Evolutionary conservation across 2,797 vertebrate species (phyloP).

Genomic region (Acanthopagrus latus): DNA sequence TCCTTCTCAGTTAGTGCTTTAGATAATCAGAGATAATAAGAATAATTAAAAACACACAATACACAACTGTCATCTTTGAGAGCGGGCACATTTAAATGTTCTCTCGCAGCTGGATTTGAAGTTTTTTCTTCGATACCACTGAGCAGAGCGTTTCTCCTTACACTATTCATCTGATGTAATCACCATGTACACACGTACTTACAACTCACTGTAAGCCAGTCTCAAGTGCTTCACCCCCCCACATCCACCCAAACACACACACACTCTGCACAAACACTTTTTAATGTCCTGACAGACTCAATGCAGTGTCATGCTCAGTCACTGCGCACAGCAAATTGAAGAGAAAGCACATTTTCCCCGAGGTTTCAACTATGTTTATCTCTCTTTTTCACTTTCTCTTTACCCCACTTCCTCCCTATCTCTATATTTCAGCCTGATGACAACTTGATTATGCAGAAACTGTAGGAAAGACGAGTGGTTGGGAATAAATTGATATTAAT

Average conservation of each 20-base stretch:
- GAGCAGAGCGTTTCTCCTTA: conserved; percentile 17
- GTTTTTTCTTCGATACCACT: conserved; percentile 26
- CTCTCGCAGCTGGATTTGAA: conserved; percentile 21
- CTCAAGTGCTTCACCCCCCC: conserved; percentile 18
- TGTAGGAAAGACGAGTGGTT: conserved; percentile 74
- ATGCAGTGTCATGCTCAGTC: conserved; percentile 55
- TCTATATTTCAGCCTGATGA: conserved; percentile 76
- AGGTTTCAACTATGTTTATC: conserved; percentile 63
- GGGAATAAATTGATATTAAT: conserved; percentile 84
- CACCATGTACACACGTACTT: conserved; percentile 4
- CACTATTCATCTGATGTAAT: conserved; percentile 20
- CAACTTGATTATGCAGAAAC: conserved; percentile 84
- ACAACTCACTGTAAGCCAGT: conserved; percentile 19
- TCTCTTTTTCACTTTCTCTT: conserved; percentile 30
- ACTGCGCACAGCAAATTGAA: conserved; percentile 65
- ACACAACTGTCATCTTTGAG: conserved; percentile 48
- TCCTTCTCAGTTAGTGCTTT: conserved; percentile 76
- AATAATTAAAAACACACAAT: conserved; percentile 57
- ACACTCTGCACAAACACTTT: conserved; percentile 32
- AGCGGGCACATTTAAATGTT: conserved; percentile 39
- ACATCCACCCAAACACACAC: background rate
- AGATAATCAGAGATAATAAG: conserved; percentile 76
- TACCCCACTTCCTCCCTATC: conserved; percentile 41
- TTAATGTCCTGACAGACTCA: conserved; percentile 60
- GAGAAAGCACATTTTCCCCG: conserved; percentile 66